Base-by-base conservation (phyloP, 2,113 vertebrate genomes). In the Sporophila hypoxantha region DNA sequence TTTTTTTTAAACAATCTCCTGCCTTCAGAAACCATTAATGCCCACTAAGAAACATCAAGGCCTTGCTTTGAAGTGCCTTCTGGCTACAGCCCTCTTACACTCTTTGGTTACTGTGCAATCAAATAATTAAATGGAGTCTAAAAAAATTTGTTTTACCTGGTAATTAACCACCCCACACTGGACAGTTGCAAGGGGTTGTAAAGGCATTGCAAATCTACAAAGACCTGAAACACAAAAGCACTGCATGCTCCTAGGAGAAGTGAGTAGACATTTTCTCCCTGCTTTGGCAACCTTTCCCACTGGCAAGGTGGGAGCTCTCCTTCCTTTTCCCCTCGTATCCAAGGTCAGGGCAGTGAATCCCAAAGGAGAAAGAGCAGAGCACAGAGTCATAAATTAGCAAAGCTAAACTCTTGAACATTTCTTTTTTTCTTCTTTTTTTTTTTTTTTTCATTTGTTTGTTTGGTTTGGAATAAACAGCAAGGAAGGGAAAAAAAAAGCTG, bases 1-100 rank as follows among this genome's bases (percentile, higher is more conserved):
- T 96, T 96, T 96, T 96, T 96, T 92, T 95, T 93, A 95, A 97
- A 98, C 98, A 98, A 97, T 98, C 98, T 98, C 98, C 97, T 98
- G 98, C 98, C 98, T 98, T 98, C 98, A 98, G 98, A 99, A 98
- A 97, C 98, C 97, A 98, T 98, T 98, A 98, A 98, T 97, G 98
- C 98, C 97, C 98, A 97, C 98, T 98, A 95, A 96, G 96, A 94
- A 98, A 98, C 98, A 98, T 98, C 98, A 98, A 99, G 98, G 98
- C 97, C 91, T 91, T 90, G 97, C 98, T 99, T 98, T 98, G 98
- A 99, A 98, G 98, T 98, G 97, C 98, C 98, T 98, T 97, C 98
- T 99, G 98, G 98, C 98, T 98, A 98, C 96, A 97, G 97, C 98
- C 97, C 96, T 97, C 96, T 96, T 93, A 74, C 96, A 95, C 97